phyloP scores from a whole-genome alignment of 2,888 invertebrate species.

The Halictus quadricinctus region DNA sequence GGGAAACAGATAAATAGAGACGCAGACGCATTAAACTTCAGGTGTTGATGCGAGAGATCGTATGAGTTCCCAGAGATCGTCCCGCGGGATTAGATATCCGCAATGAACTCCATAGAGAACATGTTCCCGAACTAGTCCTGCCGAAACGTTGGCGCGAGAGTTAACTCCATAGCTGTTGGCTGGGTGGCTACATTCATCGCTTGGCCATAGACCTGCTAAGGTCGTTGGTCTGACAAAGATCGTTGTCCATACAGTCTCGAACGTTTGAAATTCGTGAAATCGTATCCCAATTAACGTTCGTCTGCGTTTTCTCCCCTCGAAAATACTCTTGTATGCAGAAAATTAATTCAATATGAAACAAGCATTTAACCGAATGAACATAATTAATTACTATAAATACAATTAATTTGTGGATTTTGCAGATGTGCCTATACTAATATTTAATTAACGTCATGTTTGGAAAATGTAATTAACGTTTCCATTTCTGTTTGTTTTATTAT shows the following conservation, averaged over 20 bases:
- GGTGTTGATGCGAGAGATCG: constrained; percentile 25
- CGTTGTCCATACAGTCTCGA: not conserved
- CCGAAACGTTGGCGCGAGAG: constrained; percentile 26
- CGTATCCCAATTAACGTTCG: not conserved
- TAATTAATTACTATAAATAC: not conserved
- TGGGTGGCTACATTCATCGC: not conserved
- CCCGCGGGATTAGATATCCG: constrained; percentile 12
- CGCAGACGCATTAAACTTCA: constrained; percentile 12
- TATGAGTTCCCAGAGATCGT: not conserved
- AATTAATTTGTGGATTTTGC: not conserved
- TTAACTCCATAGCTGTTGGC: constrained; percentile 17
- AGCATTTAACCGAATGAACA: not conserved
- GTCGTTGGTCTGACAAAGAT: not conserved
- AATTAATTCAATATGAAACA: not conserved
- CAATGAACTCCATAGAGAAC: constrained; percentile 28
- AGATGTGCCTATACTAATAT: not conserved
- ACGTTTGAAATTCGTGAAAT: not conserved
- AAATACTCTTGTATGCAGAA: not conserved
- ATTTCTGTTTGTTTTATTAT: not conserved
- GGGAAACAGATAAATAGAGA: not conserved
- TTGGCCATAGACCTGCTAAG: not conserved
- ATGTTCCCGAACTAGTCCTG: constrained; percentile 1
- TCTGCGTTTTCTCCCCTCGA: not conserved
- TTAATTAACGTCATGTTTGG: not conserved
- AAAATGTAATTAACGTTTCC: not conserved